A percentile compares a stretch with the other conserved stretches of the same genome.
Evolutionary conservation across 2,113 vertebrate genomes (phyloP).

Genomic region (Anguilla japonica): DNA sequence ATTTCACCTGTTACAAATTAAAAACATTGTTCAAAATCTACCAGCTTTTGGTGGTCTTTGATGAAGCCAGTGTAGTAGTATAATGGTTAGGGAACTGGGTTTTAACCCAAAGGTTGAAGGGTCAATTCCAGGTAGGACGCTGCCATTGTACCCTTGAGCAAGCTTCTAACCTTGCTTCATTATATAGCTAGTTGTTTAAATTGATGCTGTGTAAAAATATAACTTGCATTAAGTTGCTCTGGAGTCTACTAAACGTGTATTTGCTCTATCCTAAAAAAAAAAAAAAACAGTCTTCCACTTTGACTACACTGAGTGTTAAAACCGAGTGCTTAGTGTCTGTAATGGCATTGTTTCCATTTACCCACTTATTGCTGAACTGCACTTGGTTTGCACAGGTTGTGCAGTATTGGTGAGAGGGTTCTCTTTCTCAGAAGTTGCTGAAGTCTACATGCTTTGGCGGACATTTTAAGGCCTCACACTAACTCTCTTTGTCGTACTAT

Average conservation of each 20-base stretch:
- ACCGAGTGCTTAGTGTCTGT: background rate
- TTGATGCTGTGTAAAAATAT: background rate
- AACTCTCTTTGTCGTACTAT: constrained; percentile 99
- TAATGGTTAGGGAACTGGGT: no score
- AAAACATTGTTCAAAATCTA: no score
- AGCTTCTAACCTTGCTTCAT: background rate
- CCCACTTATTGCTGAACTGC: background rate
- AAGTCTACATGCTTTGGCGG: constrained; percentile 74
- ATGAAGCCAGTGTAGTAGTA: no score
- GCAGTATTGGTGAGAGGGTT: background rate
- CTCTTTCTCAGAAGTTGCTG: constrained; percentile 44
- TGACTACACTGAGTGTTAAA: background rate
- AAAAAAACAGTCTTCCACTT: background rate
- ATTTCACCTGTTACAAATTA: no score
- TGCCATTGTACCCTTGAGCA: no score
- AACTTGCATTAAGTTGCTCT: no score
- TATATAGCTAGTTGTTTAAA: background rate
- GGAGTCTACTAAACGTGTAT: background rate
- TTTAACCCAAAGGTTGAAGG: no score
- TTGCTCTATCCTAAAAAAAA: background rate
- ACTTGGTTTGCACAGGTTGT: constrained; percentile 10
- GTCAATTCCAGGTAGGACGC: no score
- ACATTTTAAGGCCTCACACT: constrained; percentile 89
- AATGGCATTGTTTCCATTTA: background rate
- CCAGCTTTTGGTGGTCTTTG: no score